Percentiles rank a stretch among this genome's conserved stretches.
Evolutionary conservation across 2,113 vertebrate genomes (phyloP).

Genomic region (Serilophus lunatus): DNA sequence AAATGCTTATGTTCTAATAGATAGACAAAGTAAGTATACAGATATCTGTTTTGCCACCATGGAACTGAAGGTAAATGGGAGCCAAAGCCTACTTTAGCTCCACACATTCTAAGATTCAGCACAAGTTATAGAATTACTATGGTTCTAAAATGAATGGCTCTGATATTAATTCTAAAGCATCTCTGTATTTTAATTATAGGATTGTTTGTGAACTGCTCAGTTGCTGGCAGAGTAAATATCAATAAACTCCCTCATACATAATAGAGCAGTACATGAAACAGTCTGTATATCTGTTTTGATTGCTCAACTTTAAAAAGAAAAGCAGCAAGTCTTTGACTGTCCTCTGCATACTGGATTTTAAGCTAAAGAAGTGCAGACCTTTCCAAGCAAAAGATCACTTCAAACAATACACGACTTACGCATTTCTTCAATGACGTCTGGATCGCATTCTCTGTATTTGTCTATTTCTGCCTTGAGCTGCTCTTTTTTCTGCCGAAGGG

Average conservation of each 20-base stretch:
- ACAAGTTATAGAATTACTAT: neutral
- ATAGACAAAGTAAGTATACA: neutral
- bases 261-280: neutral
- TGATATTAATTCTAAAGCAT: neutral
- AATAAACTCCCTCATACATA: rapidly evolving
- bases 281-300: neutral
- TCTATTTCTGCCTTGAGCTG: constrained; percentile 84
- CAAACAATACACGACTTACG: constrained; percentile 80
- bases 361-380: neutral
- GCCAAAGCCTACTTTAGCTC: neutral
- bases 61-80: neutral
- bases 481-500: constrained; percentile 76
- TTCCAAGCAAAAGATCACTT: neutral
- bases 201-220: neutral
- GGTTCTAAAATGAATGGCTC: neutral
- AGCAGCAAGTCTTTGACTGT: neutral
- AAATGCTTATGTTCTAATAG: neutral
- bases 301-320: neutral
- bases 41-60: neutral
- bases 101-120: neutral
- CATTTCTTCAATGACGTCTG: constrained; percentile 88
- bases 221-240: neutral
- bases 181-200: neutral
- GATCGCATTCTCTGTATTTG: constrained; percentile 92
- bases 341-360: neutral